These are phyloP conservation scores for Ceratothoa steindachneri DNA, from an alignment of 2,888 invertebrate species.

Conservation along the genomic window DNA sequence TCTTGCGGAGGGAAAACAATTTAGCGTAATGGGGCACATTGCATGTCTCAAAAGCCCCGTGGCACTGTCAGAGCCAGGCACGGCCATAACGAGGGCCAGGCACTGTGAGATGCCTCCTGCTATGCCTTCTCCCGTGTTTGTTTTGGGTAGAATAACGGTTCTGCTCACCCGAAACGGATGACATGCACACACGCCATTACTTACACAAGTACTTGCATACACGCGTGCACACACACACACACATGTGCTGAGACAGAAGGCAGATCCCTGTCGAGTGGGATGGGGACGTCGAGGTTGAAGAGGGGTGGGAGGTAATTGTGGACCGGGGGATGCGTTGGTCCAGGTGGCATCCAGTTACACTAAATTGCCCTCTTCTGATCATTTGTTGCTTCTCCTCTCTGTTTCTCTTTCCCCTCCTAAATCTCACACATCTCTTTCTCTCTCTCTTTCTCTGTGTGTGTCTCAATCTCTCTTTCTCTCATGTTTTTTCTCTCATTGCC, in stretches of 20 bases:
- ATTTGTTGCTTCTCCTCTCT: not conserved
- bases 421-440: too few species aligned
- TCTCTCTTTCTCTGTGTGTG: too few species aligned
- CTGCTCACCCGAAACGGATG: constrained; percentile 8
- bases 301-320: too few species aligned
- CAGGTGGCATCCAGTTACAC: not conserved
- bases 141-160: constrained; percentile 9
- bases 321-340: not conserved
- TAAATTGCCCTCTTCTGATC: not conserved
- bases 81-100: not conserved
- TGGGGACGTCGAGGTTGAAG: too few species aligned
- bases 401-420: not conserved
- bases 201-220: too few species aligned
- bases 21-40: not conserved
- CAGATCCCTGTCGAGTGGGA: too few species aligned
- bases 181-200: not conserved
- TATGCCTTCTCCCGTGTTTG: constrained; percentile 8
- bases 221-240: too few species aligned
- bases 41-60: too few species aligned
- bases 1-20: not conserved
- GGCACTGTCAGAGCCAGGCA: not conserved
- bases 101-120: not conserved
- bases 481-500: not conserved
- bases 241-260: too few species aligned
- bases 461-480: too few species aligned